Conservation (phyloP, 1,140 invertebrate species). For the Telenomus remus region DNA sequence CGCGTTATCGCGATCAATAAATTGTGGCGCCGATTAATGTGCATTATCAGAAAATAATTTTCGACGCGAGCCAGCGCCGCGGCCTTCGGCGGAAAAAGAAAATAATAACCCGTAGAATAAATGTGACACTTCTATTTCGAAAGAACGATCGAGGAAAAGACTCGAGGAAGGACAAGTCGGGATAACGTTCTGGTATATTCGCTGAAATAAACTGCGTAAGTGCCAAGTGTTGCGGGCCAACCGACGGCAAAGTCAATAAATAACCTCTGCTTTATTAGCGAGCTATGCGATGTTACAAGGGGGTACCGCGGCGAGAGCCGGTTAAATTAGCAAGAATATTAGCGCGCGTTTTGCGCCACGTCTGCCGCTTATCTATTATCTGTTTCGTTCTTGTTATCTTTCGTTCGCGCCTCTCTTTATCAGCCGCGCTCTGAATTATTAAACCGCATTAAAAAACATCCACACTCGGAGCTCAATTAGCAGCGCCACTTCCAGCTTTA, state of each 20-base stretch:
- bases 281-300: constrained; percentile 56
- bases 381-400: constrained; percentile 58
- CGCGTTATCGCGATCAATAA: constrained; percentile 13
- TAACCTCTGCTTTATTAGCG: constrained; percentile 75
- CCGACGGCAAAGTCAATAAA: constrained; percentile 67
- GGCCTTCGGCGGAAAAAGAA: constrained; percentile 50
- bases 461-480: constrained; percentile 52
- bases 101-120: constrained; percentile 52
- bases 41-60: constrained; percentile 42
- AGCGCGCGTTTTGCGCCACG: constrained; percentile 66
- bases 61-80: constrained; percentile 24
- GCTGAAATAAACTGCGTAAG: constrained; percentile 70
- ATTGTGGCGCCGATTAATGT: constrained; percentile 44
- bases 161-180: constrained; percentile 33
- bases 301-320: constrained; percentile 59
- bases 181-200: constrained; percentile 56
- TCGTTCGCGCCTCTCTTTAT: constrained; percentile 55
- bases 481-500: constrained; percentile 31
- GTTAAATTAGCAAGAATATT: constrained; percentile 75
- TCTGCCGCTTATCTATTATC: constrained; percentile 55
- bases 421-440: constrained; percentile 53
- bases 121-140: constrained; percentile 52
- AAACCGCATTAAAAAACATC: constrained; percentile 56
- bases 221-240: constrained; percentile 61
- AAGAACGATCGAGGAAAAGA: constrained; percentile 13